Base-by-base conservation (phyloP, 1,140 invertebrate genomes). In the Kradibia gibbosae region DNA sequence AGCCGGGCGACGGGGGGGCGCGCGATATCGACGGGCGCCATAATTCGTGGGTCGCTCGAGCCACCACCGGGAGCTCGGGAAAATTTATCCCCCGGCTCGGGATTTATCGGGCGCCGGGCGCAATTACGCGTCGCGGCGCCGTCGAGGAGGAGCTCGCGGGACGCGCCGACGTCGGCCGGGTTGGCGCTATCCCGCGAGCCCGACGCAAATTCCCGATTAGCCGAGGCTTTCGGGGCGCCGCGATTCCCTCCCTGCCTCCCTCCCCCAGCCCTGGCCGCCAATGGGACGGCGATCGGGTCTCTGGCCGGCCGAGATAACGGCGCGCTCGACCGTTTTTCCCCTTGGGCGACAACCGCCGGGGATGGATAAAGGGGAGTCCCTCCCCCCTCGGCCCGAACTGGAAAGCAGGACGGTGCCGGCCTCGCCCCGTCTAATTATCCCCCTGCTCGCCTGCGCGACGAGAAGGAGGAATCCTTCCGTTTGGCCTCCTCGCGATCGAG, bases 31-130 rank as follows among this genome's bases (percentile, higher is more conserved):
- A 60, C 25, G 25, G 55, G 25, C 55, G 55, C 31, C 25, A 60
- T 60, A 60, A 60, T 60, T 67, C 67, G n/a, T 45, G 67, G 8
- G 67, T 45, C 15, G 13, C 28, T 13, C 28, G 15, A 8, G 17
- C 70, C 17, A 28, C 13, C 70, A n/a, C n/a, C n/a, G n/a, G n/a
- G n/a, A n/a, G n/a, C n/a, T n/a, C 36, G 10, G 22, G 34, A 31
- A 13, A 57, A 74, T 50, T 74, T 74, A 74, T 74, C n/a, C n/a
- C n/a, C 72, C 57, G 36, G 28, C 20, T 39, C 28, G 39, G 50
- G 39, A 74, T 74, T 74, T 74, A 74, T 74, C 50, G 72, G 45
- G 22, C 39, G 15, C 45, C 28, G 71, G 17, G 25, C 34, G 57
- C 72, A 74, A 74, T 74, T 74, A 74, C 57, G 34, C 42, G 25